Evolutionary conservation across 2,113 vertebrate species (phyloP), one percentile per base, ranked within the genome.

Genomic region (Phycodurus eques): DNA sequence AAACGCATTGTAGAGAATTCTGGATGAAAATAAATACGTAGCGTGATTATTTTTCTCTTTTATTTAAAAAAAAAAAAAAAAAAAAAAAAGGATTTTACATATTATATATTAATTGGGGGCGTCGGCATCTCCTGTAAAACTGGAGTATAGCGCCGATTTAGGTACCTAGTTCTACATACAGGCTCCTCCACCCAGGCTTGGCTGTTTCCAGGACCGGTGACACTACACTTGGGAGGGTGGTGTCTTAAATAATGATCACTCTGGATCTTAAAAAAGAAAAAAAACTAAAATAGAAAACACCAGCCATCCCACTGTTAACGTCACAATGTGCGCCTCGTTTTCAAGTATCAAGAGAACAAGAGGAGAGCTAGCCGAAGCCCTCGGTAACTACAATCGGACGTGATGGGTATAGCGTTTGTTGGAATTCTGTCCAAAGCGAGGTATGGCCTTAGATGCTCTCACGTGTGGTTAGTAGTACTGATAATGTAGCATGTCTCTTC

Each of bases 11-110:
- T 59, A 31, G 11, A 10, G 56, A 61, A 61, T 61, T 61, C 5
- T 80, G 77, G 86, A 88, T 90, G 87, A 82, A 90, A 93, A 93
- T 94, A 93, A 94, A 94, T 94, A 92, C 88, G 57, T 83, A 86
- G 75, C 60, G 78, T 84, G 82, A 80, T 86, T 81, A 81, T 74
- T 74, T 79, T 73, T 72, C 70, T 73, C 22, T 69, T 12, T 6
- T 39, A 3, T 39, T 39, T 1, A 39, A 39, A 39, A 64, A 64
- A 42, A 66, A 31, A 47, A 27, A 27, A 27, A 71, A 74, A 39
- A 72, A 75, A 89, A 92, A 90, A 87, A 83, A 90, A 90, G 87
- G 90, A 88, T 81, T 90, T 87, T 88, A 89, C 80, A 90, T 91
- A 92, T 91, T 66, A 66, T 66, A 93, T 92, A 92, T 93, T 92